phyloP scores from a whole-genome alignment of 2,888 invertebrate genomes.

The Furcula furcula region DNA sequence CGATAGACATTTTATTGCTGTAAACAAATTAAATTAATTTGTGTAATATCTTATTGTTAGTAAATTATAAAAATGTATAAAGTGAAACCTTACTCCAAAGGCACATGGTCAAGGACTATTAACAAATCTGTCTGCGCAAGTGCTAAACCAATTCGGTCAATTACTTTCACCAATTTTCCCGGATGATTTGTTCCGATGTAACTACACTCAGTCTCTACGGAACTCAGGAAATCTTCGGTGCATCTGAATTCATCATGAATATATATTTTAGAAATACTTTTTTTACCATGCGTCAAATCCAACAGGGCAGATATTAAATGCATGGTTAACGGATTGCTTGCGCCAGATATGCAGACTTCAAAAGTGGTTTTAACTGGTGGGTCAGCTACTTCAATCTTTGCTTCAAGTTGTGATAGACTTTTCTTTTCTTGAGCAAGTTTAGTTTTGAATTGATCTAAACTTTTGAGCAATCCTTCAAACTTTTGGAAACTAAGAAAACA shows the following conservation, averaged over 20 bases:
- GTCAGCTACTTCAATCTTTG: slow-evolving; percentile 9
- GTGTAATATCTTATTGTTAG: background rate
- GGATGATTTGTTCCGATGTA: slow-evolving; percentile 46
- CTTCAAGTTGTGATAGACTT: slow-evolving; percentile 2
- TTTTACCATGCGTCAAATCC: slow-evolving; percentile 39
- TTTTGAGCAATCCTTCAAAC: slow-evolving; percentile 47
- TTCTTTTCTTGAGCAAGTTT: slow-evolving; percentile 34
- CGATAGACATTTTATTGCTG: slow-evolving; percentile 51
- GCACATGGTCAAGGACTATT: slow-evolving; percentile 73
- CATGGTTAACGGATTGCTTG: slow-evolving; percentile 51
- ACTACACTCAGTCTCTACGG: slow-evolving; percentile 57
- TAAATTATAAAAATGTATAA: slow-evolving; percentile 4
- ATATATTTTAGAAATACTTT: slow-evolving; percentile 54
- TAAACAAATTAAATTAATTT: slow-evolving; percentile 20
- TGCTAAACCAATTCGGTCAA: slow-evolving; percentile 66
- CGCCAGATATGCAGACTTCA: slow-evolving; percentile 60
- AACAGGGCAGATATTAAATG: slow-evolving; percentile 59
- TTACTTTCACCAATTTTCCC: slow-evolving; percentile 56
- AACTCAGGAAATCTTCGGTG: slow-evolving; percentile 45
- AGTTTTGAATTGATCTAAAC: slow-evolving; percentile 47
- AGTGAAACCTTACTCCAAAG: slow-evolving; percentile 61
- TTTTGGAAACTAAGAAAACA: slow-evolving; percentile 49
- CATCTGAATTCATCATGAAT: slow-evolving; percentile 53
- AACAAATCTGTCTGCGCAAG: slow-evolving; percentile 74
- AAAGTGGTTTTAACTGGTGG: slow-evolving; percentile 28